Conservation (phyloP, 2,888 invertebrate genomes). For the Ectemnius cavifrons region DNA sequence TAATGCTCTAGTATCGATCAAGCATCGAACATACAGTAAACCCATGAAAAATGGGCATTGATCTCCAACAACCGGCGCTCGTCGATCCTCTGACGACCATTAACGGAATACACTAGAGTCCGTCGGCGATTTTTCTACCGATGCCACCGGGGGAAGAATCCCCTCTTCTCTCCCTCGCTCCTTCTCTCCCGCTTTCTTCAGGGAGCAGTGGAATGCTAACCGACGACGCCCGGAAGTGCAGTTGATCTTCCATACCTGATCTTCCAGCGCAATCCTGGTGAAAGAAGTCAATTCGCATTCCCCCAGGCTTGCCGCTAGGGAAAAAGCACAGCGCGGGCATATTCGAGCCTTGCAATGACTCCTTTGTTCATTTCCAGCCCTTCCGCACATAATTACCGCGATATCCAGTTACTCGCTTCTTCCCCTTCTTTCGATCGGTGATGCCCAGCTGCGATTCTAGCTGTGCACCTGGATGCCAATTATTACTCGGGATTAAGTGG, state of each 20-base stretch:
- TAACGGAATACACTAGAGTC: constrained; percentile 55
- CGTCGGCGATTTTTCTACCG: constrained; percentile 42
- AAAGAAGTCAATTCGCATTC: constrained; percentile 54
- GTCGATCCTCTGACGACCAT: constrained; percentile 61
- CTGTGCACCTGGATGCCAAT: no score
- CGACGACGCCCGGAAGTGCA: constrained; percentile 54
- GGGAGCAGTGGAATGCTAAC: constrained; percentile 51
- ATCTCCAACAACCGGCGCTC: constrained; percentile 48
- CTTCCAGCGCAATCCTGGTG: constrained; percentile 34
- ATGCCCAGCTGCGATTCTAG: no score
- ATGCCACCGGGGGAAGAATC: constrained; percentile 4
- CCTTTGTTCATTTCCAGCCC: constrained; percentile 5
- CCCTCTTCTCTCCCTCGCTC: constrained; percentile 20
- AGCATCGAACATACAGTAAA: constrained; percentile 31
- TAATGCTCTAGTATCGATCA: not conserved
- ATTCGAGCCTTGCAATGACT: constrained; percentile 21
- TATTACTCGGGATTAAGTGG: no score
- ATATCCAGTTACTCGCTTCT: no score
- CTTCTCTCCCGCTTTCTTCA: no score
- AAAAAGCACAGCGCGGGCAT: constrained; percentile 37
- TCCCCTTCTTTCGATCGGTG: no score
- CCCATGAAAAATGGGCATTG: constrained; percentile 46
- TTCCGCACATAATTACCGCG: constrained; percentile 7
- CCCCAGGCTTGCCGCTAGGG: constrained; percentile 9
- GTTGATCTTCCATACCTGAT: constrained; percentile 57